These are phyloP conservation scores for Papilio aristodemus DNA, from an alignment of 1,140 invertebrate species.

Conservation along the genomic window DNA sequence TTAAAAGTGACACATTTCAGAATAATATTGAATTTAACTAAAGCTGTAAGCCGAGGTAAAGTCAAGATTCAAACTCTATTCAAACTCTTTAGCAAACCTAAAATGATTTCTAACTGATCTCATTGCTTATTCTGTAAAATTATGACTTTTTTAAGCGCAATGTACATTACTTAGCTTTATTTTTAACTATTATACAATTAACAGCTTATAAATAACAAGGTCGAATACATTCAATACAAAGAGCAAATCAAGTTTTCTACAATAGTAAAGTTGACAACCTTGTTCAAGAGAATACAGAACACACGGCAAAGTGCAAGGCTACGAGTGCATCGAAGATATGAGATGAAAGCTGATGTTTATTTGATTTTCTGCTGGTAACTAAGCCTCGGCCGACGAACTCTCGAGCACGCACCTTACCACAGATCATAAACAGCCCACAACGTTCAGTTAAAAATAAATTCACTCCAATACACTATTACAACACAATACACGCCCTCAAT, in stretches of 20 bases:
- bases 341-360: slow-evolving; percentile 79
- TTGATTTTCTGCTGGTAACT: slow-evolving; percentile 73
- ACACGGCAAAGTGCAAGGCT: slow-evolving; percentile 71
- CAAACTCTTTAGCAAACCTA: too few relatives aligned
- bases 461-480: slow-evolving; percentile 27
- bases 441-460: slow-evolving; percentile 37
- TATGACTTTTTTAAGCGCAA: too few relatives aligned
- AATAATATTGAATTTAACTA: too few relatives aligned
- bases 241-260: slow-evolving; percentile 26
- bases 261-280: slow-evolving; percentile 62
- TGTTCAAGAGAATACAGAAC: slow-evolving; percentile 60
- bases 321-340: slow-evolving; percentile 74
- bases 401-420: slow-evolving; percentile 46
- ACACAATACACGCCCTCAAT: slow-evolving; percentile 12
- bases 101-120: too few relatives aligned
- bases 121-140: too few relatives aligned
- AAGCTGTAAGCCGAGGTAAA: too few relatives aligned
- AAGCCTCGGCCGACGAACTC: slow-evolving; percentile 60
- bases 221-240: slow-evolving; percentile 30
- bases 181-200: neutral
- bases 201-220: neutral
- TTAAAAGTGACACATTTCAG: too few relatives aligned
- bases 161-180: too few relatives aligned
- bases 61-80: too few relatives aligned
- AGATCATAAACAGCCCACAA: slow-evolving; percentile 42